Conservation (phyloP, 53 echinoderm and acorn worm species). For the Echinometra lucunter region DNA sequence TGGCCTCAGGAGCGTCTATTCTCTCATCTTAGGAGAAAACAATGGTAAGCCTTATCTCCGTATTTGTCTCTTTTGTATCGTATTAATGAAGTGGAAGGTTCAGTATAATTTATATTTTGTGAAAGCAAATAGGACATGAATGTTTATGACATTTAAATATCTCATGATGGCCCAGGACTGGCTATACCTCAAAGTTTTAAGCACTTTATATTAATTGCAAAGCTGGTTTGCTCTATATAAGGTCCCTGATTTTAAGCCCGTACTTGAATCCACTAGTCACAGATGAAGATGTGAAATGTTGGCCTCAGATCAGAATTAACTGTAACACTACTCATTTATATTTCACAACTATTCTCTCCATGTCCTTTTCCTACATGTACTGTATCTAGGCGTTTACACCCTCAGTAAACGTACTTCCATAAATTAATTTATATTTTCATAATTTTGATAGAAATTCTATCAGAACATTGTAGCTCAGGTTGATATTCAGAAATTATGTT, state of each 20-base stretch:
- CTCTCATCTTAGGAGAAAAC: constrained; percentile 95
- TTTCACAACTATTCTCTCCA: too few relatives aligned
- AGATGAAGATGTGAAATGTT: too few relatives aligned
- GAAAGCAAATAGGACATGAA: background rate
- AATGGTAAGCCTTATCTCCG: constrained; percentile 79
- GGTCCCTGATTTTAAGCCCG: background rate
- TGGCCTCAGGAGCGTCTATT: constrained; percentile 95
- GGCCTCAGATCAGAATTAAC: too few relatives aligned
- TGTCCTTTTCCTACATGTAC: too few relatives aligned
- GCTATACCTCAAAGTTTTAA: background rate
- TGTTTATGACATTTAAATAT: background rate
- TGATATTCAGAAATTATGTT: background rate
- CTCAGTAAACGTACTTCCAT: too few relatives aligned
- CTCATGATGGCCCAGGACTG: background rate
- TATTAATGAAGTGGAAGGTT: background rate
- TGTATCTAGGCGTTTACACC: too few relatives aligned
- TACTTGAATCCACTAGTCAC: too few relatives aligned
- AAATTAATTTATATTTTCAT: too few relatives aligned
- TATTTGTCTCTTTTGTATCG: background rate
- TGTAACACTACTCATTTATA: too few relatives aligned
- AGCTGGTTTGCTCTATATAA: too few relatives aligned
- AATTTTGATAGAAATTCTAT: too few relatives aligned
- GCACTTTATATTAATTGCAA: background rate
- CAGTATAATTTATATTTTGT: background rate
- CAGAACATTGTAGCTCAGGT: too few relatives aligned